phyloP scores from a whole-genome alignment of 2,797 vertebrate genomes.

The Chloroceryle amazona region DNA sequence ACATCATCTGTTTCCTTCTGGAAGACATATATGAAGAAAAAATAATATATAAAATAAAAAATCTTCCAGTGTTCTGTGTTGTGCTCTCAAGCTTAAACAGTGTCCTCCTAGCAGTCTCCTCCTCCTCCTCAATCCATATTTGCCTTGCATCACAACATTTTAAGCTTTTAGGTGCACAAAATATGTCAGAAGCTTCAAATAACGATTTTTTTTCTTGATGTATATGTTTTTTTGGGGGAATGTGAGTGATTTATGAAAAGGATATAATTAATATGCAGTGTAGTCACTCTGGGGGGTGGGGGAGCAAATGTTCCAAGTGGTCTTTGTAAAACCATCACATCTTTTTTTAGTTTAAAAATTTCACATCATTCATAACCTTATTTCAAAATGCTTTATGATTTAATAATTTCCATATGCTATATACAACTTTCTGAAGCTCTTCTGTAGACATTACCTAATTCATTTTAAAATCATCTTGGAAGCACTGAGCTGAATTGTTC shows the following conservation, averaged over 20 bases:
- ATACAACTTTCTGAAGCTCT: conserved; percentile 46
- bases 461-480: conserved; percentile 47
- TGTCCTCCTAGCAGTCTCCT: neutral
- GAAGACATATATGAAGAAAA: neutral
- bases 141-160: neutral
- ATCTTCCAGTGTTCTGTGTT: neutral
- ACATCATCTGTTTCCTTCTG: neutral
- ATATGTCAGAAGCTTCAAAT: neutral
- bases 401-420: conserved; percentile 60
- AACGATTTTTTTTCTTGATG: neutral
- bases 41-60: neutral
- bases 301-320: neutral
- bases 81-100: neutral
- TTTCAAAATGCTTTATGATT: conserved; percentile 29
- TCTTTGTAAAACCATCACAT: conserved; percentile 37
- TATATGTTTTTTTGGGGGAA: rapidly evolving
- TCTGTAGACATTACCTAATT: conserved; percentile 66
- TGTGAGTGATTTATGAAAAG: neutral
- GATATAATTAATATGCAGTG: neutral
- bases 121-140: neutral
- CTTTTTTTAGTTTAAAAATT: conserved; percentile 50
- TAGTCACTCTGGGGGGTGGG: neutral
- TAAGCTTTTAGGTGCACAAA: neutral
- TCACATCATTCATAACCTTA: conserved; percentile 46
- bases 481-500: conserved; percentile 27